Percentiles rank a stretch among this genome's conserved stretches.
These are phyloP conservation scores for Dichetophora obliterata DNA, from an alignment of 2,888 invertebrate species.

Conservation along the genomic window DNA sequence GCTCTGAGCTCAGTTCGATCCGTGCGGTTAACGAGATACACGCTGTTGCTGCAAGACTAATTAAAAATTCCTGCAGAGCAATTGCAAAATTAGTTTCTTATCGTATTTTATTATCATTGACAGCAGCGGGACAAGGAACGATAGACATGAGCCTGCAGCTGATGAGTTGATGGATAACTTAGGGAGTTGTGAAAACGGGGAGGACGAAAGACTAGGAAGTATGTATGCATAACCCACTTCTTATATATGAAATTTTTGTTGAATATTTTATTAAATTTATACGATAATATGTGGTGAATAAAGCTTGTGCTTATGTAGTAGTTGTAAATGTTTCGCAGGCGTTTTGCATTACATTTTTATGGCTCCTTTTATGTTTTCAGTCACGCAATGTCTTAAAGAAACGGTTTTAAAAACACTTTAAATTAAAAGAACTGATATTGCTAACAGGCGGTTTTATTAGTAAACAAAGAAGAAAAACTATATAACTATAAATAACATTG, in stretches of 20 bases:
- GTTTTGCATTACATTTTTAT: slow-evolving; percentile 61
- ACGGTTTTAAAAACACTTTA: too few species aligned
- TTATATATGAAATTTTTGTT: slow-evolving; percentile 17
- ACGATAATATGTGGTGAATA: slow-evolving; percentile 58
- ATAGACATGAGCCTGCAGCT: slow-evolving; percentile 46
- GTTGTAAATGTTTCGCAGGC: slow-evolving; percentile 59
- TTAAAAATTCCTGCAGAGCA: slow-evolving; percentile 63
- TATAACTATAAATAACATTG: too few species aligned
- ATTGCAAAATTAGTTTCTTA: slow-evolving; percentile 66
- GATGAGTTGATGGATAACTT: slow-evolving; percentile 65
- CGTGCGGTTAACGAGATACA: slow-evolving; percentile 38
- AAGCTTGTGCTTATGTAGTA: slow-evolving; percentile 43
- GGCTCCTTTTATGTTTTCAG: slow-evolving; percentile 58
- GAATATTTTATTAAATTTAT: slow-evolving; percentile 61
- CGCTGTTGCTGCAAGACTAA: slow-evolving; percentile 50
- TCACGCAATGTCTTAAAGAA: slow-evolving; percentile 57
- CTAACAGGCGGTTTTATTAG: background rate
- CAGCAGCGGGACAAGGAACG: slow-evolving; percentile 52
- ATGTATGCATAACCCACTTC: slow-evolving; percentile 38
- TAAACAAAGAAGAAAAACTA: too few species aligned
- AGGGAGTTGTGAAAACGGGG: slow-evolving; percentile 48
- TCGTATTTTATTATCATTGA: slow-evolving; percentile 61
- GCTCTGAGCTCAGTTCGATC: background rate
- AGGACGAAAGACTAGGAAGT: slow-evolving; percentile 12
- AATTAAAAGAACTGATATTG: too few species aligned